A percentile compares a stretch with the other conserved stretches of the same genome.
These are phyloP conservation scores for Campylorhamphus procurvoides DNA, from an alignment of 2,113 vertebrate species.

Conservation along the genomic window DNA sequence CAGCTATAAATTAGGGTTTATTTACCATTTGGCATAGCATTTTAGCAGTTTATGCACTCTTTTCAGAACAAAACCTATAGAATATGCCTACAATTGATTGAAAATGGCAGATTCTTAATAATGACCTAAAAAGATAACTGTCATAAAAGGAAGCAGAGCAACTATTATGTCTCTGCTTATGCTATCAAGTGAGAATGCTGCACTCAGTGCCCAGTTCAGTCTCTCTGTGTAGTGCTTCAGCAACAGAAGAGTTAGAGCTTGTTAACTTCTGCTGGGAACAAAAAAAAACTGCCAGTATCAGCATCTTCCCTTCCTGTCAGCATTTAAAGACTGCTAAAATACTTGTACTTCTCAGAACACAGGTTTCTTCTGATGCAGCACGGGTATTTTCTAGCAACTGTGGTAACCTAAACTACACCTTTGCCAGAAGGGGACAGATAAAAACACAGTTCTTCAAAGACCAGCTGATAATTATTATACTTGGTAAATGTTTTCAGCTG, in stretches of 20 bases:
- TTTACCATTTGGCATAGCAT: background rate
- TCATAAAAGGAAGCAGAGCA: background rate
- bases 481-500: background rate
- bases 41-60: background rate
- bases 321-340: background rate
- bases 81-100: background rate
- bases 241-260: background rate
- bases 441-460: background rate
- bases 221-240: fast-evolving
- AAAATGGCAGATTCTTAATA: background rate
- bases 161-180: background rate
- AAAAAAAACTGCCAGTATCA: background rate
- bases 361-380: background rate
- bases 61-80: background rate
- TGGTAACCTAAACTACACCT: background rate
- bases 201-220: background rate
- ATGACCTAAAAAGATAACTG: background rate
- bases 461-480: background rate
- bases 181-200: background rate
- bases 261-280: background rate
- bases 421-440: background rate
- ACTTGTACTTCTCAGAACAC: background rate
- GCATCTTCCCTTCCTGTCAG: background rate
- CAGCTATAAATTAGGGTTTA: background rate
- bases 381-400: background rate